phyloP scores from a whole-genome alignment of 1,140 invertebrate species.

The Asobara japonica region DNA sequence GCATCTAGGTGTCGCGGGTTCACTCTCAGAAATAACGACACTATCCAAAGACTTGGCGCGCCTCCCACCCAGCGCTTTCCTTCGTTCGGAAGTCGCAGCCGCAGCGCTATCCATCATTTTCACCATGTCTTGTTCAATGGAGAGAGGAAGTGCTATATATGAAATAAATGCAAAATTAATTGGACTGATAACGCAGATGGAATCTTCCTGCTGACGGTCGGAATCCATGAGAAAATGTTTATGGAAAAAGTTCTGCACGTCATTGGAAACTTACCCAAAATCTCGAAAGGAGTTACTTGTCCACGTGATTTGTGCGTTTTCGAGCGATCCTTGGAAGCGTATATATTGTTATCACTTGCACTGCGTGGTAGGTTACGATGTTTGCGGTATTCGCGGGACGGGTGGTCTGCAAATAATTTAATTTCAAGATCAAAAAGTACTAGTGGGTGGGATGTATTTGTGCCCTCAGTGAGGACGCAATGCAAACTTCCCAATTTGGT shows the following conservation, averaged over 20 bases:
- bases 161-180: conserved; percentile 50
- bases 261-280: conserved; percentile 62
- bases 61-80: conserved; percentile 51
- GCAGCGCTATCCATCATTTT: conserved; percentile 50
- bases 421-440: too few relatives aligned
- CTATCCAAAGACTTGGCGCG: conserved; percentile 65
- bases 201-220: too few relatives aligned
- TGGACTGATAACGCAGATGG: conserved; percentile 36
- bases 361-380: conserved; percentile 59
- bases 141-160: conserved; percentile 63
- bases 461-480: too few relatives aligned
- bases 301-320: conserved; percentile 54
- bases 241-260: too few relatives aligned
- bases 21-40: conserved; percentile 61
- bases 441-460: too few relatives aligned
- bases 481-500: too few relatives aligned
- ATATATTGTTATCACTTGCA: conserved; percentile 61
- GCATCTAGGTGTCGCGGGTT: conserved; percentile 72
- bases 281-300: conserved; percentile 50
- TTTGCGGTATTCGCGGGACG: conserved; percentile 56
- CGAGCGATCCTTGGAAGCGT: conserved; percentile 54
- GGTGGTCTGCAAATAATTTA: conserved; percentile 52
- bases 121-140: conserved; percentile 68
- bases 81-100: conserved; percentile 30
- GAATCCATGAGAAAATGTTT: conserved; percentile 26